phyloP scores from a whole-genome alignment of 1,140 invertebrate species.

The Brachionus sp. region DNA sequence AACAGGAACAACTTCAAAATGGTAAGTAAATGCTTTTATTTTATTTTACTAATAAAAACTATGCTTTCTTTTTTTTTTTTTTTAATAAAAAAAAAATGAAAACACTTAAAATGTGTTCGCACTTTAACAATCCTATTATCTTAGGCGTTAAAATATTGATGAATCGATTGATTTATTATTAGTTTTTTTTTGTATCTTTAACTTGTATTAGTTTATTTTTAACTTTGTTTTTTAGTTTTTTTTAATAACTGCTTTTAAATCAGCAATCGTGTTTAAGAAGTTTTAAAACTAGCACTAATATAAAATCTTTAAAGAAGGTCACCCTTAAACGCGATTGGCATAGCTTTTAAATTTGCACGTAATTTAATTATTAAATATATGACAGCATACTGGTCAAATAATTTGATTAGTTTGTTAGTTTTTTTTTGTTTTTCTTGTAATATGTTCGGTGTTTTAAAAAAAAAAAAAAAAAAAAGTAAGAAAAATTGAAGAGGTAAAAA shows the following conservation, averaged over 20 bases:
- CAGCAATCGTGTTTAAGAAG: background rate
- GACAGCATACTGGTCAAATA: background rate
- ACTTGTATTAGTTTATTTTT: background rate
- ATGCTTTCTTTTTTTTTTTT: background rate
- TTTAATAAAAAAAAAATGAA: background rate
- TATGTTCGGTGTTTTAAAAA: conserved; percentile 36
- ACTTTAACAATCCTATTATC: background rate
- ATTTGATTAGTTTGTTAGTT: background rate
- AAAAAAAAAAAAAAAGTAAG: background rate
- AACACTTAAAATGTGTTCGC: background rate
- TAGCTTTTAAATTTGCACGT: conserved; percentile 15
- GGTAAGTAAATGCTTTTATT: background rate
- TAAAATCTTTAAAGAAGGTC: too few relatives aligned
- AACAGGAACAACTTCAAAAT: background rate
- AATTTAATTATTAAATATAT: background rate
- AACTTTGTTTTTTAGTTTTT: background rate
- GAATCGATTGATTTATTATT: conserved; percentile 31
- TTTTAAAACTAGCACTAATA: too few relatives aligned
- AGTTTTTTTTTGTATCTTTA: conserved; percentile 8
- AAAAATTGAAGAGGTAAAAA: too few relatives aligned
- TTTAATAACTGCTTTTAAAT: background rate
- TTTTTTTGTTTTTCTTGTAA: background rate
- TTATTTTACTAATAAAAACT: background rate
- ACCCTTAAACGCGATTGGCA: background rate
- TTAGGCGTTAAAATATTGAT: background rate